Percentiles rank a stretch among this genome's conserved stretches.
These are phyloP conservation scores for Metalampra italica DNA, from an alignment of 2,888 invertebrate species.

Conservation along the genomic window DNA sequence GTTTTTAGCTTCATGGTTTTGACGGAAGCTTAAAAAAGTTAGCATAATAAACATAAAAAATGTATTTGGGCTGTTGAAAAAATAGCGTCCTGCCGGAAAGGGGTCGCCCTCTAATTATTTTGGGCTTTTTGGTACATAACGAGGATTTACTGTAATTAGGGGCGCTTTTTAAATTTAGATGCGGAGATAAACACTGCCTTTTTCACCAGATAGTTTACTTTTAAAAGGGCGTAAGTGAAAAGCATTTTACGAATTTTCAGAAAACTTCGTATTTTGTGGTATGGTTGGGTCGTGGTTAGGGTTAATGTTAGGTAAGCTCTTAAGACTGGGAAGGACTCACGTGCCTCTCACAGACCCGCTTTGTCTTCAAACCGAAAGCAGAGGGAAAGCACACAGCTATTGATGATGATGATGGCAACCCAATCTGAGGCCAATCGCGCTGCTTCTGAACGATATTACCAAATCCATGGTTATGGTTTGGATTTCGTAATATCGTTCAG, in stretches of 20 bases:
- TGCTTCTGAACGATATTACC: no score
- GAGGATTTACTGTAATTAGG: constrained; percentile 23
- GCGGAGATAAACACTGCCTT: constrained; percentile 25
- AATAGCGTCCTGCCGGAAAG: background rate
- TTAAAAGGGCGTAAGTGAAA: constrained; percentile 6
- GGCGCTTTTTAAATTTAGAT: constrained; percentile 36
- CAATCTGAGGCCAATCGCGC: no score
- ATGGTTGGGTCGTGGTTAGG: no score
- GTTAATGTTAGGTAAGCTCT: no score
- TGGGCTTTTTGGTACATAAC: constrained; percentile 20
- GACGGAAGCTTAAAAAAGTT: background rate
- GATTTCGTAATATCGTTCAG: no score
- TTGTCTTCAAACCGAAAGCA: no score
- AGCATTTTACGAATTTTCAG: background rate
- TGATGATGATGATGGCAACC: no score
- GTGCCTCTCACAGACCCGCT: no score
- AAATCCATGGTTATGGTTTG: no score
- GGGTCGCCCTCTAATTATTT: constrained; percentile 7
- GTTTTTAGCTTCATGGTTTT: no score
- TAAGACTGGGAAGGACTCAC: no score
- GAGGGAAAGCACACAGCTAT: no score
- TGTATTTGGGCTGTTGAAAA: background rate
- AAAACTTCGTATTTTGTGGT: background rate
- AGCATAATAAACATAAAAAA: background rate
- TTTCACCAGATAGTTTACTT: constrained; percentile 33